Percentiles rank a stretch among this genome's conserved stretches.
Evolutionary conservation across 2,113 vertebrate species (phyloP).

Genomic region (Alces alces): DNA sequence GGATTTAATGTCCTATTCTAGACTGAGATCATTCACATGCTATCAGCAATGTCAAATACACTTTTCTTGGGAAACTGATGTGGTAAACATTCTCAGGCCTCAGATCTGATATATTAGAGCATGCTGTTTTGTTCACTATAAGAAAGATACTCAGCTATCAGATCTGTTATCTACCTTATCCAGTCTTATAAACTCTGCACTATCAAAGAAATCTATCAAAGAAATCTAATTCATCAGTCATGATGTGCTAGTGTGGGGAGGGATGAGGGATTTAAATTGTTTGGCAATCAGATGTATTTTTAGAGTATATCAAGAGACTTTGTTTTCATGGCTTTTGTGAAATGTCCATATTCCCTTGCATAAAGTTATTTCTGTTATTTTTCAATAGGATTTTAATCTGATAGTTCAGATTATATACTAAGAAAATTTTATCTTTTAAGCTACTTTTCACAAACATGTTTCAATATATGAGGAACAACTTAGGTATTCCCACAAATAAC

Average conservation of each 20-base stretch:
- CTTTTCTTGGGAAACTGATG: slow-evolving; percentile 25
- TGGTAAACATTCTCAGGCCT: slow-evolving; percentile 34
- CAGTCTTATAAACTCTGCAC: slow-evolving; percentile 1
- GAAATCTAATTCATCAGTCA: not conserved
- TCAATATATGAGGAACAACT: not conserved
- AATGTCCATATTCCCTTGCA: not conserved
- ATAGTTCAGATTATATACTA: not conserved
- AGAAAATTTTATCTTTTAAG: not conserved
- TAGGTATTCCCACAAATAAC: not conserved
- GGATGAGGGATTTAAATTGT: not conserved
- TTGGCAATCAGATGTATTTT: not conserved
- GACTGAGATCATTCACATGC: not conserved
- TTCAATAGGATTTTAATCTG: not conserved
- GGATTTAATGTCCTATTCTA: not conserved
- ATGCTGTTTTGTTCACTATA: not conserved
- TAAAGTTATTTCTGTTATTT: not conserved
- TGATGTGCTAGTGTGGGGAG: not conserved
- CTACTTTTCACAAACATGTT: not conserved
- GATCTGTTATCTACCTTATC: not conserved
- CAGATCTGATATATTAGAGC: slow-evolving; percentile 9
- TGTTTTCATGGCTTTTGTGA: not conserved
- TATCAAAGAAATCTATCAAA: not conserved
- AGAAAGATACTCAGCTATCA: slow-evolving; percentile 54
- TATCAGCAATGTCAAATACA: not conserved
- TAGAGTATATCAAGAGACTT: not conserved